A percentile compares a stretch with the other conserved stretches of the same genome.
phyloP scores from a whole-genome alignment of 1,140 invertebrate genomes.

The Bicyclus anynana region DNA sequence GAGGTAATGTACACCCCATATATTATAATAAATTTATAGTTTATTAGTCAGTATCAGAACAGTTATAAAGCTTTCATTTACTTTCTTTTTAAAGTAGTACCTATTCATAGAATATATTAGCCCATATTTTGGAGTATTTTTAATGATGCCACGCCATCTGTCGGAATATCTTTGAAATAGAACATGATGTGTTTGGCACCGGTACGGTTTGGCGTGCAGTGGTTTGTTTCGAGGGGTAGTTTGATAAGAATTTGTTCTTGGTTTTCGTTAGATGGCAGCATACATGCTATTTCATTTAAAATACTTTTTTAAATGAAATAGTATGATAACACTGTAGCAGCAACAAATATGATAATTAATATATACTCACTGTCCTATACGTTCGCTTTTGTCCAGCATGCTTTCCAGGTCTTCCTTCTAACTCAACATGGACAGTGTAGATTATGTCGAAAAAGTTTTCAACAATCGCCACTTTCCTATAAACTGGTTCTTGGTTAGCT shows the following conservation, averaged over 20 bases:
- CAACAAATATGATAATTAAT: background rate
- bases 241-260: background rate
- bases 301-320: no score
- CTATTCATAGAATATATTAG: no score
- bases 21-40: no score
- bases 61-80: no score
- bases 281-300: no score
- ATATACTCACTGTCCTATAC: constrained; percentile 92
- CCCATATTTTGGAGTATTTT: no score
- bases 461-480: constrained; percentile 95
- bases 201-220: background rate
- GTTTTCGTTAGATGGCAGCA: background rate
- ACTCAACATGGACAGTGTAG: constrained; percentile 95
- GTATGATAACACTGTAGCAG: no score
- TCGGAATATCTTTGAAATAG: background rate
- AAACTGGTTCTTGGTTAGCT: constrained; percentile 80
- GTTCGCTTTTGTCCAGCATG: constrained; percentile 97
- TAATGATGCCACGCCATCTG: no score
- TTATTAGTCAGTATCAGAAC: no score
- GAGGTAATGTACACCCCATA: no score
- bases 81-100: no score
- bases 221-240: no score
- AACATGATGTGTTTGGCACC: background rate
- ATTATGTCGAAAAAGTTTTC: constrained; percentile 99
- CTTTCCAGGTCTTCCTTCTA: constrained; percentile 92